Percentiles rank a stretch among this genome's conserved stretches.
These are phyloP conservation scores for Echinarachnius parma DNA, from an alignment of 53 echinoderm and acorn worm genomes.

Conservation along the genomic window DNA sequence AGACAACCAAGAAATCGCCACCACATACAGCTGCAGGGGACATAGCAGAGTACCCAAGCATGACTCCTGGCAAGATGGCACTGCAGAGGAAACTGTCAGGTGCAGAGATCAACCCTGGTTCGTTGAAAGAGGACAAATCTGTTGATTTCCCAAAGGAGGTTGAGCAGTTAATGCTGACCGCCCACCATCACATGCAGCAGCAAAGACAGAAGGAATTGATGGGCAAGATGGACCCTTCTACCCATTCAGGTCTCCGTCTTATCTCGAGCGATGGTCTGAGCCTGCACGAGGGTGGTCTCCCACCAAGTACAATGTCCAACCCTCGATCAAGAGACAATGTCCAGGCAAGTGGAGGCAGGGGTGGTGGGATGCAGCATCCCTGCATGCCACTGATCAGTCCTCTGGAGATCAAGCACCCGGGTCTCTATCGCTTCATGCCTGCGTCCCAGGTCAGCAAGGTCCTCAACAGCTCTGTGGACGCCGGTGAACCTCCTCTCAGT, in stretches of 20 bases:
- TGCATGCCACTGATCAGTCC: slow-evolving; percentile 73
- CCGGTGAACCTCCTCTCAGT: slow-evolving; percentile 74
- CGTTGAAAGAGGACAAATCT: slow-evolving; percentile 23
- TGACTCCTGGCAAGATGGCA: slow-evolving; percentile 57
- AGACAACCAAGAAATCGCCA: slow-evolving; percentile 52
- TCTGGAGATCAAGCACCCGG: slow-evolving; percentile 70
- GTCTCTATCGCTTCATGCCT: slow-evolving; percentile 67
- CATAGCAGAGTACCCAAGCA: slow-evolving; percentile 63
- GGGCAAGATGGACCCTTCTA: slow-evolving; percentile 1
- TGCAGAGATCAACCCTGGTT: slow-evolving; percentile 1
- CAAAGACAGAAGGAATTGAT: slow-evolving; percentile 7
- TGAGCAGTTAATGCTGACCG: slow-evolving; percentile 24
- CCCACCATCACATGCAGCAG: slow-evolving; percentile 36
- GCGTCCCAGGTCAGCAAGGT: slow-evolving; percentile 63
- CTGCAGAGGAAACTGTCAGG: slow-evolving; percentile 59
- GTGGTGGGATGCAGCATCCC: slow-evolving; percentile 25
- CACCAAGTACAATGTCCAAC: not conserved
- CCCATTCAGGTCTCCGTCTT: slow-evolving; percentile 11
- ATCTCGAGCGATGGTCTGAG: not conserved
- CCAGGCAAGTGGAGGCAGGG: not conserved
- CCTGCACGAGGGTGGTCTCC: not conserved
- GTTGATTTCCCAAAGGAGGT: slow-evolving; percentile 23
- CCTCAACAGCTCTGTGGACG: slow-evolving; percentile 39
- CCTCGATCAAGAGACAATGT: slow-evolving; percentile 1
- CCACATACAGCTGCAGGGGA: slow-evolving; percentile 55